phyloP scores from a whole-genome alignment of 2,113 vertebrate species.

The Eolophus roseicapilla region DNA sequence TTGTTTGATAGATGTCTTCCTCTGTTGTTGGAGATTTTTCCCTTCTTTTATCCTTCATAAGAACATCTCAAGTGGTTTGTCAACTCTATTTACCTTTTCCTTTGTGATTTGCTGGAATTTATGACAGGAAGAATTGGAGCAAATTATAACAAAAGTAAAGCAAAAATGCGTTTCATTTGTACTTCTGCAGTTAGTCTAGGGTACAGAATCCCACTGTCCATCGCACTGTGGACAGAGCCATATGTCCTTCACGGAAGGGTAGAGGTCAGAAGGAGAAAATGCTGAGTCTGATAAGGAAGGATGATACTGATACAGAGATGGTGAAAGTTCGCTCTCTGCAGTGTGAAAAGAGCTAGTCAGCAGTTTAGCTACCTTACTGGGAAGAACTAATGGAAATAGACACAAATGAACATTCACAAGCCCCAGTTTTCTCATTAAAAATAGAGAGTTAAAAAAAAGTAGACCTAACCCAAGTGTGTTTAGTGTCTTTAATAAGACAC shows the following conservation, averaged over 20 bases:
- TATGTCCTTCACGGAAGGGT: neutral
- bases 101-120: neutral
- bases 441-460: constrained; percentile 6
- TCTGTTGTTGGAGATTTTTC: neutral
- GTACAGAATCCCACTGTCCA: neutral
- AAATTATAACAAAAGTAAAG: neutral
- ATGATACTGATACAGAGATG: neutral
- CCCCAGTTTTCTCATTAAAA: constrained; percentile 63
- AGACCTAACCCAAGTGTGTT: neutral
- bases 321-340: constrained; percentile 9
- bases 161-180: neutral
- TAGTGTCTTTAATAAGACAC: constrained; percentile 60
- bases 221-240: neutral
- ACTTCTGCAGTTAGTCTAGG: neutral
- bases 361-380: neutral
- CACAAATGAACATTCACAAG: constrained; percentile 30
- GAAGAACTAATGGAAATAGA: constrained; percentile 48
- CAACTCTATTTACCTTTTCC: neutral
- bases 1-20: neutral
- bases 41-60: neutral
- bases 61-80: neutral
- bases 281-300: neutral
- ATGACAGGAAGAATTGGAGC: neutral
- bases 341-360: neutral
- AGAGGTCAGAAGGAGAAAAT: neutral